Evolutionary conservation across 1,140 invertebrate species (phyloP).

Genomic region (Triops cancriformis): DNA sequence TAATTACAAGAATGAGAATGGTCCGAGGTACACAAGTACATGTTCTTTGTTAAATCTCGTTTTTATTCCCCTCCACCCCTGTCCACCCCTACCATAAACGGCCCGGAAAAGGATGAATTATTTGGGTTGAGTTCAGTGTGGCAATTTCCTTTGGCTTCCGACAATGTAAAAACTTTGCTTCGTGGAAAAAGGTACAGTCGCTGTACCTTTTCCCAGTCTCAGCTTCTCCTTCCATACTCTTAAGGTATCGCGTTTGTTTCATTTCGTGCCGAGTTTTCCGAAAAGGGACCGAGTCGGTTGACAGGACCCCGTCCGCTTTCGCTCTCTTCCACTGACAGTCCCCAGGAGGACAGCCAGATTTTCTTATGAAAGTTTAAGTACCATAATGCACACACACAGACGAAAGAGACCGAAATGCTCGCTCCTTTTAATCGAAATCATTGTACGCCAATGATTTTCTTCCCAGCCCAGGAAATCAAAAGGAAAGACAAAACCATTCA

Average conservation of each 20-base stretch:
- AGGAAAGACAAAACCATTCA: too few species aligned
- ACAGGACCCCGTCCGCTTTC: background rate
- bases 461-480: background rate
- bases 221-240: background rate
- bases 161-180: background rate
- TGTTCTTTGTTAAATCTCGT: too few species aligned
- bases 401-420: background rate
- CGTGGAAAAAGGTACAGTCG: too few species aligned
- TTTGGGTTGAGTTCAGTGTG: background rate
- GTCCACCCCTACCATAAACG: background rate
- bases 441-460: background rate
- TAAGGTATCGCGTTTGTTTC: background rate
- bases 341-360: constrained; percentile 6
- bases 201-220: too few species aligned
- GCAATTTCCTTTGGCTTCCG: background rate
- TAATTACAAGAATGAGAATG: too few species aligned
- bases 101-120: background rate
- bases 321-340: background rate
- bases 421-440: background rate
- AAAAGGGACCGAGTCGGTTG: background rate
- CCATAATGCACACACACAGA: background rate
- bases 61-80: too few species aligned
- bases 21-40: too few species aligned
- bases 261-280: constrained; percentile 7
- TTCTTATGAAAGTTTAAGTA: background rate